Conservation (phyloP, 2,888 invertebrate genomes). For the Apoda limacodes region DNA sequence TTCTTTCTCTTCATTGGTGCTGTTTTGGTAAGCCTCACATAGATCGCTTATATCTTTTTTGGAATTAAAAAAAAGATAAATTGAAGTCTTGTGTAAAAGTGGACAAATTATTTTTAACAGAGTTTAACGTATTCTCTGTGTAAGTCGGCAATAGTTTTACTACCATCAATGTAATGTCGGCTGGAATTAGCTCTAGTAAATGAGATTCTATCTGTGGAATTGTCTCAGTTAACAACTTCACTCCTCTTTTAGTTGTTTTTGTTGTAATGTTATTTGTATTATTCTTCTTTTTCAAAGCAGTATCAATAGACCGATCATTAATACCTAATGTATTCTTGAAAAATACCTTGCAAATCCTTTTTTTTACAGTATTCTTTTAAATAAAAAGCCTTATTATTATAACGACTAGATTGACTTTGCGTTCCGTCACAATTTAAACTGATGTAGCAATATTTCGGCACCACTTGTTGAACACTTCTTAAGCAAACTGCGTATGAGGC, state of each 20-base stretch:
- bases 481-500: too few relatives aligned
- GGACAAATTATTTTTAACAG: constrained; percentile 4
- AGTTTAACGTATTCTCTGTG: constrained; percentile 8
- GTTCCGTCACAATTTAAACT: too few relatives aligned
- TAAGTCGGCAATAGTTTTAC: constrained; percentile 6
- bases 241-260: constrained; percentile 9
- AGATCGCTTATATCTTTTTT: constrained; percentile 20
- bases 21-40: constrained; percentile 19
- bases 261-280: constrained; percentile 13
- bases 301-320: constrained; percentile 17
- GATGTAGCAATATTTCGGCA: too few relatives aligned
- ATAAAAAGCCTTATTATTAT: too few relatives aligned
- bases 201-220: constrained; percentile 16
- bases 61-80: constrained; percentile 15
- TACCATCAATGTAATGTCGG: too few relatives aligned
- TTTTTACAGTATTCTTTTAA: too few relatives aligned
- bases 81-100: constrained; percentile 20
- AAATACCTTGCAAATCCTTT: constrained; percentile 17
- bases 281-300: constrained; percentile 17
- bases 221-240: constrained; percentile 6
- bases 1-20: constrained; percentile 20
- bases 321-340: constrained; percentile 19
- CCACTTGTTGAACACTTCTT: too few relatives aligned
- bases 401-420: too few relatives aligned
- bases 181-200: constrained; percentile 8